Conservation (phyloP, 2,888 invertebrate species). For the Physocephala rufipes region DNA sequence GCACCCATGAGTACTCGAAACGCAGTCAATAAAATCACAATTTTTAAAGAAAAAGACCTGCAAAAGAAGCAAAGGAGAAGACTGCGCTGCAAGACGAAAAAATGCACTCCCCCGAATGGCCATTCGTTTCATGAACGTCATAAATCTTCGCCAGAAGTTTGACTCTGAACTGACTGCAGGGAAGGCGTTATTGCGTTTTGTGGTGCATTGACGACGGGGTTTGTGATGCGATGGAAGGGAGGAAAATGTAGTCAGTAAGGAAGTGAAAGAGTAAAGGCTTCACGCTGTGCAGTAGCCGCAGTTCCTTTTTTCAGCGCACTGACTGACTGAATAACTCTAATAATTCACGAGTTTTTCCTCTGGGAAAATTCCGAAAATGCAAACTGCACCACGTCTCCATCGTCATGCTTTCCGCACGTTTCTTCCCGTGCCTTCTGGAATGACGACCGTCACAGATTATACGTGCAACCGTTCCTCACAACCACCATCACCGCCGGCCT, state of each 20-base stretch:
- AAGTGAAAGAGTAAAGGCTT: conserved; percentile 7
- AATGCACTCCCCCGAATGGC: conserved; percentile 39
- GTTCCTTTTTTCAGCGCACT: not conserved
- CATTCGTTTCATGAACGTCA: conserved; percentile 49
- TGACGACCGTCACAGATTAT: too few relatives aligned
- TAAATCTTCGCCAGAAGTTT: conserved; percentile 51
- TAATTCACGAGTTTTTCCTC: not conserved
- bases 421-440: too few relatives aligned
- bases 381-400: not conserved
- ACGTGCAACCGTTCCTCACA: not conserved
- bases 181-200: conserved; percentile 11
- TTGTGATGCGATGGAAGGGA: not conserved
- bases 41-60: too few relatives aligned
- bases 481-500: not conserved
- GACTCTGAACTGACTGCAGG: conserved; percentile 25
- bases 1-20: too few relatives aligned
- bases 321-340: not conserved
- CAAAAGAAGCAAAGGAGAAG: conserved; percentile 15
- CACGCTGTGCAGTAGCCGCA: conserved; percentile 46
- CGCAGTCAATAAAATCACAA: too few relatives aligned
- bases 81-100: not conserved
- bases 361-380: conserved; percentile 57
- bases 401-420: too few relatives aligned
- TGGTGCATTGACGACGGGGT: not conserved
- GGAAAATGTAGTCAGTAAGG: too few relatives aligned